Base-by-base conservation (phyloP, 2,888 invertebrate species). In the Cataglyphis altisquamis region DNA sequence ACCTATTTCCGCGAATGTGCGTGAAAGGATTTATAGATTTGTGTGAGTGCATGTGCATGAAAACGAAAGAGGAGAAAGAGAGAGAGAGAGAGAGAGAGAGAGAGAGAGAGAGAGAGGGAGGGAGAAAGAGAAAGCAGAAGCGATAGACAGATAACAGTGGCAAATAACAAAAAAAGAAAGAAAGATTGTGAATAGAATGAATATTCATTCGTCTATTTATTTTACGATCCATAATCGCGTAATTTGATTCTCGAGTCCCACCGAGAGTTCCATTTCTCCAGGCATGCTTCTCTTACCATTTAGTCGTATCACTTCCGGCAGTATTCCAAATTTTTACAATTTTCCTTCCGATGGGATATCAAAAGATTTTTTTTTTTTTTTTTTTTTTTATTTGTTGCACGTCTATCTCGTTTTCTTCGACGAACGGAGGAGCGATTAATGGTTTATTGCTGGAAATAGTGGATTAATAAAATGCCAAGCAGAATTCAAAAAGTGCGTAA, bases 151-250 rank as follows among this genome's bases (percentile, higher is more conserved):
- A 67, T n/a, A 29, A 25, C 9, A 39, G 15, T 8, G 5, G 21
- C 4, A 60, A 29, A 78, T 60, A 70, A 70, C 9, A 70, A 18
- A 45, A 63, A 36, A 29, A 45, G 18, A 21, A 67, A 6, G 10
- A 32, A 36, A 25, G 1, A 41, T 21, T 18, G 41, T 45, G 21
- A 29, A 64, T 57, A 70, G 41, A 78, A 89, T 81, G 87, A 88
- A 90, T 90, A 89, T 90, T 90, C 85, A 89, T 90, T 90, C 85
- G 81, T 88, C 82, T 90, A 87, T 90, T 90, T 90, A 90, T 91
- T 90, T 88, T 91, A 89, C 74, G 86, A 80, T 84, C 85, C 88
- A 91, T 89, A 52, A 91, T 91, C 85, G 83, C 78, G 90, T 91
- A 91, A 90, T 91, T 90, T 86, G 89, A 90, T 90, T 89, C 87